These are phyloP conservation scores for Sipha flava DNA, from an alignment of 1,140 invertebrate genomes.

Conservation along the genomic window DNA sequence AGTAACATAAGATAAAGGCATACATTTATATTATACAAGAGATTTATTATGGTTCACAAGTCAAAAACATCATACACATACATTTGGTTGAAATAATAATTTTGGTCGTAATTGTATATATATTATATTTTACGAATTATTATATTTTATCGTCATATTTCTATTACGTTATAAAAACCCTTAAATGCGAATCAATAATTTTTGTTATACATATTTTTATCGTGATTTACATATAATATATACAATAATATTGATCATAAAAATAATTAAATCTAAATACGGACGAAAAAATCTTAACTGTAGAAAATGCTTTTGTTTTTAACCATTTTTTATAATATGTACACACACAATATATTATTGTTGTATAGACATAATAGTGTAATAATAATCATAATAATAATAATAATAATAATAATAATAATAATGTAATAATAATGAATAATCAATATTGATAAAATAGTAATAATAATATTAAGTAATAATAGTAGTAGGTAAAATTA, in stretches of 20 bases:
- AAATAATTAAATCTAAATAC: neutral
- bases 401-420: no score
- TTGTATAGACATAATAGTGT: neutral
- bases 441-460: neutral
- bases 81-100: neutral
- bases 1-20: no score
- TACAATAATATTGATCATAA: neutral
- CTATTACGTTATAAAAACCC: conserved; percentile 8
- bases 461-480: neutral
- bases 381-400: neutral
- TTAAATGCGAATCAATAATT: neutral
- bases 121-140: neutral
- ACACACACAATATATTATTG: neutral
- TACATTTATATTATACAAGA: conserved; percentile 23
- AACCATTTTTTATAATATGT: neutral
- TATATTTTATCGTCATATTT: neutral
- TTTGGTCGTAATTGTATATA: neutral
- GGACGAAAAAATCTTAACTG: neutral
- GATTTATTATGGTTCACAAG: conserved; percentile 7
- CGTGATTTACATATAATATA: neutral
- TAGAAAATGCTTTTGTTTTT: neutral
- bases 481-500: neutral
- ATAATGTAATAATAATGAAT: no score
- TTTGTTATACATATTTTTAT: neutral
- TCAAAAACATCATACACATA: neutral